Evolutionary conservation across 1,140 invertebrate genomes (phyloP).

Genomic region (Sitophilus oryzae): DNA sequence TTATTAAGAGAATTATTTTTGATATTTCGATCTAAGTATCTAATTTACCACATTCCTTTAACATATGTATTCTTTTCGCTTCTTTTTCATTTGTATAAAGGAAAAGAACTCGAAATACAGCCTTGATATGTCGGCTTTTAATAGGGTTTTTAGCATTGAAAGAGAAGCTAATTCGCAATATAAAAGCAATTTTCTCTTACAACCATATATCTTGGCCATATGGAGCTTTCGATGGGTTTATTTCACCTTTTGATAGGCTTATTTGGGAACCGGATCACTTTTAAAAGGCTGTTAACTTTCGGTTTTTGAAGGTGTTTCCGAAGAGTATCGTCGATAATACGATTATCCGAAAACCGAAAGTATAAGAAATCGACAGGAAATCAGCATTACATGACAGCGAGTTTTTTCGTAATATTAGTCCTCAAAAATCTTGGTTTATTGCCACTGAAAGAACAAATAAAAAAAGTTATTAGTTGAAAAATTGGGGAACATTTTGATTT

Average conservation of each 20-base stretch:
- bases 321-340: too few species aligned
- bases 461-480: too few species aligned
- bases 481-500: too few species aligned
- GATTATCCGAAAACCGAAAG: too few species aligned
- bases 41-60: neutral
- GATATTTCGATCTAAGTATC: too few species aligned
- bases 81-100: neutral
- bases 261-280: neutral
- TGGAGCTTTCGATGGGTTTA: neutral
- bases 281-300: neutral
- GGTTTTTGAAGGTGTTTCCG: neutral
- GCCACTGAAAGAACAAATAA: too few species aligned
- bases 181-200: neutral
- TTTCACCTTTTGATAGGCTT: neutral
- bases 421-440: too few species aligned
- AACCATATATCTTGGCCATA: neutral
- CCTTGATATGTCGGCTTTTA: neutral
- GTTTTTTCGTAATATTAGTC: neutral
- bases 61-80: neutral
- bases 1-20: too few species aligned
- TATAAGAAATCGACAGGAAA: too few species aligned
- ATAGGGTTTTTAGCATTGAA: neutral
- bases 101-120: neutral
- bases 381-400: neutral
- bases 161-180: neutral